Percentiles rank a stretch among this genome's conserved stretches.
phyloP scores from a whole-genome alignment of 2,888 invertebrate genomes.

The Chouioia cunea region DNA sequence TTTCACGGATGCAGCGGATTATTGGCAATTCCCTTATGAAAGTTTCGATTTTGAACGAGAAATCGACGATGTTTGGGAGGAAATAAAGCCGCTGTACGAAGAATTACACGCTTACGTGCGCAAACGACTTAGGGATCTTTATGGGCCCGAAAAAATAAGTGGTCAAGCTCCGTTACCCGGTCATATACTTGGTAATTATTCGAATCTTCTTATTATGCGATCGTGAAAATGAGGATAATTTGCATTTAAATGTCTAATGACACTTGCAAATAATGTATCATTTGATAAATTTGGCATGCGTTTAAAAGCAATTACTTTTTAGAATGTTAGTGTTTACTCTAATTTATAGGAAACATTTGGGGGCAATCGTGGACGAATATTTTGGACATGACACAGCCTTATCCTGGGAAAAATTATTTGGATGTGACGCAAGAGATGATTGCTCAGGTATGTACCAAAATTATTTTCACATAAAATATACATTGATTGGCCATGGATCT shows the following conservation, averaged over 20 bases:
- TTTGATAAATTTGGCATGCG: too few species aligned
- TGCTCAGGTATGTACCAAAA: constrained; percentile 72
- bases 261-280: too few species aligned
- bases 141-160: constrained; percentile 86
- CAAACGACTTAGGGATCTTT: constrained; percentile 83
- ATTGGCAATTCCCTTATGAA: constrained; percentile 91
- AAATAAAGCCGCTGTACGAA: constrained; percentile 87
- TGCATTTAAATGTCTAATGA: too few species aligned
- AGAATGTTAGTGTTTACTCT: neutral
- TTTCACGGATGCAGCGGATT: constrained; percentile 87
- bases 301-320: too few species aligned
- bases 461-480: neutral
- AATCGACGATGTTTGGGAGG: constrained; percentile 86
- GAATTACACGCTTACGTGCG: constrained; percentile 91
- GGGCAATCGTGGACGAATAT: constrained; percentile 89
- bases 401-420: constrained; percentile 84
- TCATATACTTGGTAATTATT: constrained; percentile 77
- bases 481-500: neutral
- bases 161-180: constrained; percentile 86
- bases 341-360: constrained; percentile 84
- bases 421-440: constrained; percentile 89
- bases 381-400: constrained; percentile 84
- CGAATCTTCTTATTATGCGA: too few species aligned
- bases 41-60: constrained; percentile 81
- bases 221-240: too few species aligned